Percentiles rank a stretch among this genome's conserved stretches.
Conservation (phyloP, 2,797 vertebrate species). For the Sarcoramphus papa region DNA sequence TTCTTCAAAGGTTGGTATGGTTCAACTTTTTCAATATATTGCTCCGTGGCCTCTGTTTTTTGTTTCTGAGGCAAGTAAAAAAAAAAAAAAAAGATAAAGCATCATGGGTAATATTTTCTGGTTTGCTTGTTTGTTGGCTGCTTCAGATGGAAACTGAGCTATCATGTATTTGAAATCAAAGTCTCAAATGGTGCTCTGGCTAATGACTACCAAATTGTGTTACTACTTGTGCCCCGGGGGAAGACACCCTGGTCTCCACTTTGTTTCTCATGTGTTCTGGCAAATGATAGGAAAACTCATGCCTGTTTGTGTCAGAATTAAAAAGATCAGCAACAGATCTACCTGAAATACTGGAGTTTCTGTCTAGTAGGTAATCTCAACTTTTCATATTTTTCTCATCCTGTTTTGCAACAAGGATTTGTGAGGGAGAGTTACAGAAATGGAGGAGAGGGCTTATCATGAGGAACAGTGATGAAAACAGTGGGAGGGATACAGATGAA, state of each 20-base stretch:
- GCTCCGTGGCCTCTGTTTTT: background rate
- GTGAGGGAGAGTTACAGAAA: background rate
- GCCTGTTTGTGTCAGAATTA: background rate
- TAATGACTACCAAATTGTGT: background rate
- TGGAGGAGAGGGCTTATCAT: background rate
- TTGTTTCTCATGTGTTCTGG: background rate
- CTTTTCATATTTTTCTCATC: background rate
- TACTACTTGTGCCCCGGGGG: background rate
- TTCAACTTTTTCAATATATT: slow-evolving; percentile 10
- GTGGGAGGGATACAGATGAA: background rate
- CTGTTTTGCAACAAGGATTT: background rate
- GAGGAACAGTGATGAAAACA: background rate
- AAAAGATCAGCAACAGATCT: background rate
- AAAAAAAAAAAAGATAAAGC: background rate
- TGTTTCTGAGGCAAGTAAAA: slow-evolving; percentile 38
- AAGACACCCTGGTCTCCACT: background rate
- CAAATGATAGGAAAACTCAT: background rate
- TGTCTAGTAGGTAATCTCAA: background rate
- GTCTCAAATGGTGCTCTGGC: background rate
- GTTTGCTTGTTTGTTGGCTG: background rate
- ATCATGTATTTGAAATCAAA: slow-evolving; percentile 23
- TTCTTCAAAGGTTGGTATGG: slow-evolving; percentile 51
- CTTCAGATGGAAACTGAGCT: slow-evolving; percentile 16
- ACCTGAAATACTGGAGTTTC: background rate
- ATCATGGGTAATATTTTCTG: background rate